Evolutionary conservation across 1,140 invertebrate species (phyloP), one percentile per base, ranked within the genome.

Genomic region (Babylonia areolata): DNA sequence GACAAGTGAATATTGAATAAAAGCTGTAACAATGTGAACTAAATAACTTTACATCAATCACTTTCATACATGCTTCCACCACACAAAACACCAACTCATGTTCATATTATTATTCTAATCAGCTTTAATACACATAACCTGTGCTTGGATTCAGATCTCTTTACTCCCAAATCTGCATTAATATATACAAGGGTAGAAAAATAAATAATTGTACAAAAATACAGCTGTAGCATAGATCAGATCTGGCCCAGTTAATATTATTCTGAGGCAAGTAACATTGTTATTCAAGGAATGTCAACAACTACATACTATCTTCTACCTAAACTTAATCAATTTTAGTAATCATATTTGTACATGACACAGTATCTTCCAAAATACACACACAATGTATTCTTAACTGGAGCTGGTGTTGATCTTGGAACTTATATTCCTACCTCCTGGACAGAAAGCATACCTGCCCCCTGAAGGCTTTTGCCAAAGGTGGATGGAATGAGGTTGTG

Each of bases 171-270:
- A 75, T 5, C n/a, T n/a, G 33, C 31, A 12, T 35, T 12, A 15
- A 6, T 77, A 28, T 77, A 37, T 77, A 77, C 35, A 77, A 40
- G 31, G 31, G 35, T 35, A 73, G 35, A 37, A 28, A 40, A 85
- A 58, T 54, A 73, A 85, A 40, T 46, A 51, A 42, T 85, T 20
- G 31, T 51, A 77, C 51, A 42, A 79, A 85, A 85, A 77, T 51
- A 78, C 71, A 85, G 37, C n/a, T 33, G n/a, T 46, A 79, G 11
- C 28, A n/a, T 64, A 20, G 28, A 6, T 64, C 58, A 64, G 23
- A 64, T 64, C 58, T 20, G 28, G 58, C 28, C 58, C 28, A 23
- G 28, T 64, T 28, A 51, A 6, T 20, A 28, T 64, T 64, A 64
- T 23, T 23, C 28, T 64, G 17, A n/a, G 28, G 58, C 28, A 23